Percentiles rank a stretch among this genome's conserved stretches.
phyloP scores from a whole-genome alignment of 1,140 invertebrate species.

The Trachelipus rathkii region DNA sequence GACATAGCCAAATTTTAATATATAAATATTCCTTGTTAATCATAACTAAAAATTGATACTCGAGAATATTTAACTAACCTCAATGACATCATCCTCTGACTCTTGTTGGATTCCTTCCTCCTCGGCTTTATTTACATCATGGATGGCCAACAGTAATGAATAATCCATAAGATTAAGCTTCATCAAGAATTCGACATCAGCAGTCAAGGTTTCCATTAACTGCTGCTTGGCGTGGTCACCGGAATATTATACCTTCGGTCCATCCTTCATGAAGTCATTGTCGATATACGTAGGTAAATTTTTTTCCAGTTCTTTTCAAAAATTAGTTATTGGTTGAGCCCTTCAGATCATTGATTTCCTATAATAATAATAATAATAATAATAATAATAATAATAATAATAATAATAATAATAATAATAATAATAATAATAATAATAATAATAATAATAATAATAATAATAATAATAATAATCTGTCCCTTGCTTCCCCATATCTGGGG shows the following conservation, averaged over 20 bases:
- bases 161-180: constrained; percentile 98
- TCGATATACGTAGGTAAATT: constrained; percentile 96
- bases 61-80: constrained; percentile 22
- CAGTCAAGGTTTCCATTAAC: constrained; percentile 83
- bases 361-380: constrained; percentile 3
- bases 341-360: constrained; percentile 76
- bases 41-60: too few relatives aligned
- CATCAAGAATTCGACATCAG: constrained; percentile 93
- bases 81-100: constrained; percentile 35
- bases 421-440: too few relatives aligned
- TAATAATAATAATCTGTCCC: too few relatives aligned
- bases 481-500: too few relatives aligned
- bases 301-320: constrained; percentile 95
- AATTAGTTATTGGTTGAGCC: constrained; percentile 99
- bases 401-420: too few relatives aligned
- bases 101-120: constrained; percentile 55
- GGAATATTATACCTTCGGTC: constrained; percentile 86
- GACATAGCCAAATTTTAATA: too few relatives aligned
- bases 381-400: too few relatives aligned
- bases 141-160: constrained; percentile 87
- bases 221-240: constrained; percentile 89
- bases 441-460: too few relatives aligned
- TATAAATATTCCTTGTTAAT: too few relatives aligned
- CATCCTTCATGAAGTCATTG: constrained; percentile 98
- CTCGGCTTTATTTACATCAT: constrained; percentile 79